These are phyloP conservation scores for Tachuris rubrigastra DNA, from an alignment of 2,113 vertebrate species.

Conservation along the genomic window DNA sequence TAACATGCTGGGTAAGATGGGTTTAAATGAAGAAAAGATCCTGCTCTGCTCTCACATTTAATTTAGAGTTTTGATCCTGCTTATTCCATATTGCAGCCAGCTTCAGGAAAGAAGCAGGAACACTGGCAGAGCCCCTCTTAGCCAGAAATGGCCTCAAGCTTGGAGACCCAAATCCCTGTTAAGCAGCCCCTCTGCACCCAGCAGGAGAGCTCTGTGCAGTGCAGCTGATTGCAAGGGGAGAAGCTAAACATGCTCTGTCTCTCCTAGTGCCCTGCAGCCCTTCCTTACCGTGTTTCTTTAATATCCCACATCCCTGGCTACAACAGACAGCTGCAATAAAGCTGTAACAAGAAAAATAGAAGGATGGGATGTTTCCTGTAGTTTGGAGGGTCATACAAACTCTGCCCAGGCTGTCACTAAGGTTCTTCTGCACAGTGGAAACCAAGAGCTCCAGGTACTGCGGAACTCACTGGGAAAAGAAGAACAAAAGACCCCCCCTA, in stretches of 20 bases:
- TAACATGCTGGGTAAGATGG: background rate
- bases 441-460: background rate
- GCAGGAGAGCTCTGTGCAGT: background rate
- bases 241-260: background rate
- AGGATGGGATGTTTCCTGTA: background rate
- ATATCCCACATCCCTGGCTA: background rate
- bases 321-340: background rate
- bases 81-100: background rate
- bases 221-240: background rate
- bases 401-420: background rate
- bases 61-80: background rate
- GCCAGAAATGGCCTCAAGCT: background rate
- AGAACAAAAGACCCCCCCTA: background rate
- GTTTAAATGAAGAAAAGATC: background rate
- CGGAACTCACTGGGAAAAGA: background rate
- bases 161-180: background rate
- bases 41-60: no score
- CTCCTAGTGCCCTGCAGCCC: background rate
- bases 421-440: background rate
- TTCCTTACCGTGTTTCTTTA: background rate
- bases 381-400: background rate
- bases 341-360: background rate
- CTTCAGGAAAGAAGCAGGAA: background rate
- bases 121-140: background rate
- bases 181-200: background rate